Conservation (phyloP, 2,113 vertebrate genomes). For the Etheostoma cragini region DNA sequence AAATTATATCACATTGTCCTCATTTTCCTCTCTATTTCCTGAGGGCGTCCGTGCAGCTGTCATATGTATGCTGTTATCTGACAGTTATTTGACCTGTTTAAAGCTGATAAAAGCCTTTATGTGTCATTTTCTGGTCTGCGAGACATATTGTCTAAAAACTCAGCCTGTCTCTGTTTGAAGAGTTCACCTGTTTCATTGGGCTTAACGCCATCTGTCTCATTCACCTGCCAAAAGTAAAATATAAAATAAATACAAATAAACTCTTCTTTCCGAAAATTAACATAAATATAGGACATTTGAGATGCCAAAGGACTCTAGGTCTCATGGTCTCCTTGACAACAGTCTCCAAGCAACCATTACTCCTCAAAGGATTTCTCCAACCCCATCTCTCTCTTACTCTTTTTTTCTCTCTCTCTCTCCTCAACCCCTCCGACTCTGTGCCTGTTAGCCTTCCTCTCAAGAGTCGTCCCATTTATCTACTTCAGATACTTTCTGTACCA, state of each 20-base stretch:
- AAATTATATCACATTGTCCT: conserved; percentile 46
- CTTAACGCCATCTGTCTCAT: neutral
- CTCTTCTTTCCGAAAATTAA: conserved; percentile 55
- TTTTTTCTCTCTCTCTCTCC: conserved; percentile 33
- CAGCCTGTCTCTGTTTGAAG: neutral
- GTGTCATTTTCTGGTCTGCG: neutral
- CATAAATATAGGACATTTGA: conserved; percentile 77
- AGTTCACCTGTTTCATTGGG: conserved; percentile 8
- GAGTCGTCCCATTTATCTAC: conserved; percentile 49
- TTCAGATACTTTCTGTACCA: conserved; percentile 47
- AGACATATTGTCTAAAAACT: conserved; percentile 3
- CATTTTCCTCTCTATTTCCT: conserved; percentile 23
- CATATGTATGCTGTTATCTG: conserved; percentile 47
- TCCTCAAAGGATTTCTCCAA: conserved; percentile 78
- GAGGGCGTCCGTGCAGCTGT: conserved; percentile 42
- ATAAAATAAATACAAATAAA: conserved; percentile 2
- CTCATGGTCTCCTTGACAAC: conserved; percentile 85
- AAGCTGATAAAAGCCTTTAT: conserved; percentile 24
- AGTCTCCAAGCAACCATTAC: conserved; percentile 85
- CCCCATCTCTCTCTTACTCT: conserved; percentile 60
- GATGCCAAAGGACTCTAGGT: conserved; percentile 81
- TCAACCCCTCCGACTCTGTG: conserved; percentile 64
- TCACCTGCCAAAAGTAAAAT: conserved; percentile 11
- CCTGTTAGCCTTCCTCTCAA: conserved; percentile 67
- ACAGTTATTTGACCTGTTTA: conserved; percentile 63